These are phyloP conservation scores for Amphipoea lucens DNA, from an alignment of 2,888 invertebrate genomes.

Conservation along the genomic window DNA sequence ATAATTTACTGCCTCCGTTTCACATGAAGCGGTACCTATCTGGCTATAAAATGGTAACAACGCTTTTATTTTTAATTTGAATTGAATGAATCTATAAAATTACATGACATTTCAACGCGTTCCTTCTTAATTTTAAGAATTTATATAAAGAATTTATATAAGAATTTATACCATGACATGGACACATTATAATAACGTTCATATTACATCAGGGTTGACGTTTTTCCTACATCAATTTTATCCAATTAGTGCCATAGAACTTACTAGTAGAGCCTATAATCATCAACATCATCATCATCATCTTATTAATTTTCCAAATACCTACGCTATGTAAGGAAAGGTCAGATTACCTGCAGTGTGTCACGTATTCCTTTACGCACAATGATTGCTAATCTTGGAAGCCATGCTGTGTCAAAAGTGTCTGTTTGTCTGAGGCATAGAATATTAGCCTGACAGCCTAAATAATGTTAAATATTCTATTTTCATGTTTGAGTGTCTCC, in stretches of 20 bases:
- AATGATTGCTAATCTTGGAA: neutral
- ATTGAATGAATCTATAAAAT: neutral
- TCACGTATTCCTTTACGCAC: neutral
- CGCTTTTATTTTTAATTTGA: neutral
- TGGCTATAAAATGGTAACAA: neutral
- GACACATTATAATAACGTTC: neutral
- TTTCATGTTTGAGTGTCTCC: neutral
- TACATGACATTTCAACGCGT: neutral
- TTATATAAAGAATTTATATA: no score
- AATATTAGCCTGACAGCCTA: no score
- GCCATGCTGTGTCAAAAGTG: neutral
- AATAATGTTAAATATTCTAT: neutral
- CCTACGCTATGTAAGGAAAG: neutral
- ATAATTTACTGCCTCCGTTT: neutral
- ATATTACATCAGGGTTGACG: neutral
- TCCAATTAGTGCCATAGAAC: conserved; percentile 11
- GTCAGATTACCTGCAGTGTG: neutral
- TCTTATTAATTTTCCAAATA: conserved; percentile 4
- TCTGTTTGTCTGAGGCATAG: neutral
- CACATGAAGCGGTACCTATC: neutral
- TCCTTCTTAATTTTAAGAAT: neutral
- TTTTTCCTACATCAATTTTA: conserved; percentile 3
- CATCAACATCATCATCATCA: neutral
- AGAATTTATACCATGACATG: no score
- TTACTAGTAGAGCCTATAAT: neutral